phyloP scores from a whole-genome alignment of 23 tunicate species.

The Aplidium turbinatum region DNA sequence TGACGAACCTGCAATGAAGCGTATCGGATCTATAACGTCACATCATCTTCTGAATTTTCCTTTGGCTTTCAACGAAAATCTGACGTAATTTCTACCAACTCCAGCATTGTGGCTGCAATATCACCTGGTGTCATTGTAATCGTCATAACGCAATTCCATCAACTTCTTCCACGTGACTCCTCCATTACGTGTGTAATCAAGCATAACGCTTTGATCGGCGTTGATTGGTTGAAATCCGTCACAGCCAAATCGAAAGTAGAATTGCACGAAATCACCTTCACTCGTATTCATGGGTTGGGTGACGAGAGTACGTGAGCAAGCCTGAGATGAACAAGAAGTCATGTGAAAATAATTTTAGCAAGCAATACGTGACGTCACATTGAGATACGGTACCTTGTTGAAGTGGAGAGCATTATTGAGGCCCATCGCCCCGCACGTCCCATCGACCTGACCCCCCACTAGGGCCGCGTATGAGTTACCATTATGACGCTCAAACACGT shows the following conservation, averaged over 20 bases:
- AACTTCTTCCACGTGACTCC: slow-evolving; percentile 74
- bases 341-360: neutral
- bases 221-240: slow-evolving; percentile 4
- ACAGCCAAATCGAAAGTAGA: slow-evolving; percentile 73
- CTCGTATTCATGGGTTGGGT: slow-evolving; percentile 61
- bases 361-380: neutral
- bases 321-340: slow-evolving; percentile 21
- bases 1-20: slow-evolving; percentile 57
- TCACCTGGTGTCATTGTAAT: slow-evolving; percentile 27
- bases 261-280: slow-evolving; percentile 77
- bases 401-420: slow-evolving; percentile 61
- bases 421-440: slow-evolving; percentile 68
- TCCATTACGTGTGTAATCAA: slow-evolving; percentile 76
- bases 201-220: slow-evolving; percentile 49
- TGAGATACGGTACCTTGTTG: slow-evolving; percentile 39
- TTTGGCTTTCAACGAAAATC: no score
- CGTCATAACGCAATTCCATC: slow-evolving; percentile 45
- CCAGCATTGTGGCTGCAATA: no score
- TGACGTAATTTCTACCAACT: no score
- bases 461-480: slow-evolving; percentile 16
- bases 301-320: slow-evolving; percentile 66
- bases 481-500: slow-evolving; percentile 30
- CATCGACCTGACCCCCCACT: slow-evolving; percentile 64
- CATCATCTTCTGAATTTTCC: neutral
- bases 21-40: neutral